A percentile compares a stretch with the other conserved stretches of the same genome.
Conservation (phyloP, 2,113 vertebrate species). For the Malurus elegans region DNA sequence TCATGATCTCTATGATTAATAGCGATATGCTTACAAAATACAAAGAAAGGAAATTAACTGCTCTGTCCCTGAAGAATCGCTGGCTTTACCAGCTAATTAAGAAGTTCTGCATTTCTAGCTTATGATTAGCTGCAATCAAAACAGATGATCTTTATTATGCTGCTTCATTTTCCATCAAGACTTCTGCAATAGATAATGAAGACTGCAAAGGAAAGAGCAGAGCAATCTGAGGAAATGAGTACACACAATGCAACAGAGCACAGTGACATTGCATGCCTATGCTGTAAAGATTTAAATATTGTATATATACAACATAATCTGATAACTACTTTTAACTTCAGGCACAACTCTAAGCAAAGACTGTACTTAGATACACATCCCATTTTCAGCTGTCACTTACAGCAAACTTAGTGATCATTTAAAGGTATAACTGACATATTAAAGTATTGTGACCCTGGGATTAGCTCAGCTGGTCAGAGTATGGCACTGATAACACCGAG, state of each 20-base stretch:
- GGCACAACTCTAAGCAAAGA: neutral
- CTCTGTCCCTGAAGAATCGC: neutral
- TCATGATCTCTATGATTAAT: constrained; percentile 7
- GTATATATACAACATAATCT: neutral
- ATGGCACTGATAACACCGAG: neutral
- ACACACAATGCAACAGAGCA: neutral
- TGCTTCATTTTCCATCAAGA: neutral
- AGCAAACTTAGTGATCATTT: neutral
- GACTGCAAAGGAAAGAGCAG: neutral
- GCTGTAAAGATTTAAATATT: neutral
- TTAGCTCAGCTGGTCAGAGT: neutral
- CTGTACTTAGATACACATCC: rapidly evolving
- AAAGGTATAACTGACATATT: neutral
- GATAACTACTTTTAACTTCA: neutral
- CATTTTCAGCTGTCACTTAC: neutral
- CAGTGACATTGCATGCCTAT: neutral
- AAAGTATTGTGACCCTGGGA: neutral
- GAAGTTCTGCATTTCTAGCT: neutral
- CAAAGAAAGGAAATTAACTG: neutral
- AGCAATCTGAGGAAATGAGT: neutral
- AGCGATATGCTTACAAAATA: neutral
- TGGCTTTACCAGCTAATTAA: neutral
- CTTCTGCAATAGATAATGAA: neutral
- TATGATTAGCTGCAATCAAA: neutral
- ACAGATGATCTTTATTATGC: neutral